A percentile compares a stretch with the other conserved stretches of the same genome.
Evolutionary conservation across 2,113 vertebrate genomes (phyloP).

Genomic region (Corvus hawaiiensis): DNA sequence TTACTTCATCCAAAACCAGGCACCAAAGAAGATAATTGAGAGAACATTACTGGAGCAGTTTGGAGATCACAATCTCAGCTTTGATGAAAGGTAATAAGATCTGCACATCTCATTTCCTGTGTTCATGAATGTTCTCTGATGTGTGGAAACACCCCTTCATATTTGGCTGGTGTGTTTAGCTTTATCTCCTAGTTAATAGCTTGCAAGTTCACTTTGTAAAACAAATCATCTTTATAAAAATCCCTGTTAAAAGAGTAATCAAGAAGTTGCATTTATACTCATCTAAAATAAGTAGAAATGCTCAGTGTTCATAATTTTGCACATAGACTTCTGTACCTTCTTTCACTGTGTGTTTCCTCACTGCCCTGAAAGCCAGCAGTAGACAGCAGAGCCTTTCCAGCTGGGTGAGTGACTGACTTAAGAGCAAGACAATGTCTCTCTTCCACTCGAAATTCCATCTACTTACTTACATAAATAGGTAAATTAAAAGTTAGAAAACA

Average conservation of each 20-base stretch:
- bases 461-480: neutral
- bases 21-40: conserved; percentile 96
- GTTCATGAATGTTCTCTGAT: neutral
- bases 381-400: neutral
- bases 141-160: neutral
- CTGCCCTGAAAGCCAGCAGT: neutral
- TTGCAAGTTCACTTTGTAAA: neutral
- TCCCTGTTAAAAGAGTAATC: neutral
- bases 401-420: neutral
- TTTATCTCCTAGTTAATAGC: neutral
- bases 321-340: neutral
- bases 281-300: neutral
- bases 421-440: neutral
- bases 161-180: neutral
- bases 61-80: conserved; percentile 91
- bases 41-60: conserved; percentile 93
- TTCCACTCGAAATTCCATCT: neutral
- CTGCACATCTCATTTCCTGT: neutral
- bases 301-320: neutral
- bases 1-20: conserved; percentile 95
- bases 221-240: neutral
- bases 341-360: neutral
- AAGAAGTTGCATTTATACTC: neutral
- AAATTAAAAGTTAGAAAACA: neutral
- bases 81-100: conserved; percentile 88